Conservation (phyloP, 2,113 vertebrate genomes). For the Tragulus kanchil region DNA sequence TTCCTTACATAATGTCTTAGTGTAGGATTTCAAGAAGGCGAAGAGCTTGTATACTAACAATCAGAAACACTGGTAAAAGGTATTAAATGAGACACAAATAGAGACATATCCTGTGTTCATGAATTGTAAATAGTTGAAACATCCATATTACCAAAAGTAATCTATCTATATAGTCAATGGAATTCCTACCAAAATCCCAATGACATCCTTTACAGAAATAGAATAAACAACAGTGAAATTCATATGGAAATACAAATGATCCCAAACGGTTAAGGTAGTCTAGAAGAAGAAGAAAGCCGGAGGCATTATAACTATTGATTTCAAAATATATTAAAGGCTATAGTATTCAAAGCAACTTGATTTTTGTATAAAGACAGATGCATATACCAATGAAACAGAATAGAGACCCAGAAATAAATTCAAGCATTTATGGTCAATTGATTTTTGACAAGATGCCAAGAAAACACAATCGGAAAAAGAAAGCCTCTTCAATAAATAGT, state of each 20-base stretch:
- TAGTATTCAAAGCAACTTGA: background rate
- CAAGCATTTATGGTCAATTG: background rate
- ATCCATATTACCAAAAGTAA: background rate
- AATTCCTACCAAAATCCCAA: background rate
- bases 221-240: background rate
- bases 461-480: background rate
- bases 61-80: background rate
- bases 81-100: background rate
- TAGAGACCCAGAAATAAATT: background rate
- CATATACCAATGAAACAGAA: background rate
- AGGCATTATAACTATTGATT: background rate
- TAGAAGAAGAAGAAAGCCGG: background rate
- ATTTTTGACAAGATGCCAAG: background rate
- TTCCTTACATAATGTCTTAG: background rate
- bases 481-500: background rate
- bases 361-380: background rate
- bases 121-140: background rate
- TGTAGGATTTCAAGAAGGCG: background rate
- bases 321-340: background rate
- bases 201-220: background rate
- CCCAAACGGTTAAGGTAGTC: background rate
- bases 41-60: background rate
- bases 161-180: background rate
- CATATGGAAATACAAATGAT: background rate
- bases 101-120: background rate